Evolutionary conservation across 1,140 invertebrate genomes (phyloP).

Genomic region (Tetramorium simillimum): DNA sequence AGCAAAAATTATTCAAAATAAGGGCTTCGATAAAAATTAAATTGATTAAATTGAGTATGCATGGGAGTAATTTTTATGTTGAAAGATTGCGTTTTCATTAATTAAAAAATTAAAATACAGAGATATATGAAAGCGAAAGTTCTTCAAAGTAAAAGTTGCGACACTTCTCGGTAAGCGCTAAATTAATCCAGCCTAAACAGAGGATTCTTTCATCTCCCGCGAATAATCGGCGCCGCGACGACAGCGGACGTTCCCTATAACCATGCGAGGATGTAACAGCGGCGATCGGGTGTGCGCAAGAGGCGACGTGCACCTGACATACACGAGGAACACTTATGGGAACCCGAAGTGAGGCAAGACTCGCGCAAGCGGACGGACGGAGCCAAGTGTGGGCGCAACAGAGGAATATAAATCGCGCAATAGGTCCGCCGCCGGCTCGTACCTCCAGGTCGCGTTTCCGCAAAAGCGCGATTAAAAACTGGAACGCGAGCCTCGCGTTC

Average conservation of each 20-base stretch:
- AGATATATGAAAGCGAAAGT: not conserved
- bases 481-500: conserved; percentile 54
- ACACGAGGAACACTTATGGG: conserved; percentile 63
- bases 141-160: not conserved
- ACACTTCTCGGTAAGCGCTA: not conserved
- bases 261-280: not conserved
- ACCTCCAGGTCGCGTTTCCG: conserved; percentile 68
- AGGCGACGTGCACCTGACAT: conserved; percentile 14
- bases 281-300: conserved; percentile 4
- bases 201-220: too few species aligned
- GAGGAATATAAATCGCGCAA: conserved; percentile 73
- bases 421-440: conserved; percentile 34
- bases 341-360: conserved; percentile 69
- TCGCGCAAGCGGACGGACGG: conserved; percentile 63
- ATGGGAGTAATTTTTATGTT: not conserved
- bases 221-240: too few species aligned
- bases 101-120: not conserved
- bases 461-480: conserved; percentile 74
- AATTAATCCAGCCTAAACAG: not conserved
- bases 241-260: too few species aligned
- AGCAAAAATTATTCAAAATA: not conserved
- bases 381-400: conserved; percentile 62
- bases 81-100: not conserved
- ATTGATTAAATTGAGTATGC: not conserved
- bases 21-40: not conserved